Conservation (phyloP, 1,140 invertebrate species). For the Epicauta chinensis region DNA sequence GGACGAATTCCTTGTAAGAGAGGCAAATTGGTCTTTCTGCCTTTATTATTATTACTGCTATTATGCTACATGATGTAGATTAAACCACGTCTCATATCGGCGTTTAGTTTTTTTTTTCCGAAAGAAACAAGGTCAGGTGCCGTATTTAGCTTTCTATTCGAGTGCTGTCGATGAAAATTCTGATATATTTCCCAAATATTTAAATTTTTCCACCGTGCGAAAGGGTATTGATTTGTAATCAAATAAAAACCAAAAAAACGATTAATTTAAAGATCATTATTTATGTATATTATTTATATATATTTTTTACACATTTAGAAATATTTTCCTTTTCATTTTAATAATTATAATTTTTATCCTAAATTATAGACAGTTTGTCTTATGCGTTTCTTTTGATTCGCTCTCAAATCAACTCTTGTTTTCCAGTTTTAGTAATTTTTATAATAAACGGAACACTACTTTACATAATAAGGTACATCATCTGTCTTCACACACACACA, state of each 20-base stretch:
- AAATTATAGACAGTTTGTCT: constrained; percentile 28
- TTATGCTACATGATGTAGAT: no score
- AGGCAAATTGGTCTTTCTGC: no score
- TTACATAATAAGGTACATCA: constrained; percentile 40
- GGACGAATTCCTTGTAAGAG: no score
- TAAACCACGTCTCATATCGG: no score
- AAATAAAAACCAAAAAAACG: no score
- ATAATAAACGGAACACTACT: constrained; percentile 29
- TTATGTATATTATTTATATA: constrained; percentile 29
- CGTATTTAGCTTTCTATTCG: constrained; percentile 12
- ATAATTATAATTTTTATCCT: constrained; percentile 32
- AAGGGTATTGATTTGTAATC: no score
- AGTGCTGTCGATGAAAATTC: constrained; percentile 4
- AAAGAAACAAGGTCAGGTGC: constrained; percentile 10
- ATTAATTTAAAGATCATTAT: not conserved
- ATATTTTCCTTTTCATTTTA: constrained; percentile 31
- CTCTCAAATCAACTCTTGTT: constrained; percentile 21
- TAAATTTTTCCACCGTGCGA: no score
- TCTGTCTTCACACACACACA: constrained; percentile 18
- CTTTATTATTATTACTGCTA: no score
- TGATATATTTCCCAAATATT: no score
- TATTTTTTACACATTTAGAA: constrained; percentile 39
- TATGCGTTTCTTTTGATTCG: constrained; percentile 36
- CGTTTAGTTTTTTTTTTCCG: not conserved
- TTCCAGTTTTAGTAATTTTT: constrained; percentile 11